Evolutionary conservation across 2,797 vertebrate species (phyloP).

Genomic region (Scomberomorus guttatus): DNA sequence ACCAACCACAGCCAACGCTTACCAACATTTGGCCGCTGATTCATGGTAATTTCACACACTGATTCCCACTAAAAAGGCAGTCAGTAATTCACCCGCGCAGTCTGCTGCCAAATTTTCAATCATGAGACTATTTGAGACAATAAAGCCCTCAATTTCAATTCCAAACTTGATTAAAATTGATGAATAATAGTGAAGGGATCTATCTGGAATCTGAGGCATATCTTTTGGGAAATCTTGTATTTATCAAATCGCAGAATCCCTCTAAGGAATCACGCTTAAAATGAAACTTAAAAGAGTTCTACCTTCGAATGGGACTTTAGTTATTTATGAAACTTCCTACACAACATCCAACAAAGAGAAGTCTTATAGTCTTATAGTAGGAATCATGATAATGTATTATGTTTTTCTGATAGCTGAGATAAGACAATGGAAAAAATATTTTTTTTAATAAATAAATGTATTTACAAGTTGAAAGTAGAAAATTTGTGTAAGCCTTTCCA

Average conservation of each 20-base stretch:
- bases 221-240: not conserved
- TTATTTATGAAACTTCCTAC: conserved; percentile 5
- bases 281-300: conserved; percentile 10
- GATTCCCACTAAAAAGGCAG: conserved; percentile 24
- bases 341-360: not conserved
- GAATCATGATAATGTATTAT: no score
- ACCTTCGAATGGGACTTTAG: not conserved
- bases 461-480: no score
- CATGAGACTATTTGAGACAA: conserved; percentile 19
- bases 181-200: not conserved
- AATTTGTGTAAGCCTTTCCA: no score
- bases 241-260: conserved; percentile 17
- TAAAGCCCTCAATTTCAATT: not conserved
- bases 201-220: not conserved
- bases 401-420: no score
- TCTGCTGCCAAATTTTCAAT: conserved; percentile 9
- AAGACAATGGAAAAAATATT: no score
- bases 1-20: conserved; percentile 1
- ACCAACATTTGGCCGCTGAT: conserved; percentile 26
- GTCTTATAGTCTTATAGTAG: no score
- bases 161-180: conserved; percentile 24
- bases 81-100: not conserved
- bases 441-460: no score
- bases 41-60: conserved; percentile 31
- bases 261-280: no score